Conservation (phyloP, 2,888 invertebrate genomes). For the Osedax frankpressi region DNA sequence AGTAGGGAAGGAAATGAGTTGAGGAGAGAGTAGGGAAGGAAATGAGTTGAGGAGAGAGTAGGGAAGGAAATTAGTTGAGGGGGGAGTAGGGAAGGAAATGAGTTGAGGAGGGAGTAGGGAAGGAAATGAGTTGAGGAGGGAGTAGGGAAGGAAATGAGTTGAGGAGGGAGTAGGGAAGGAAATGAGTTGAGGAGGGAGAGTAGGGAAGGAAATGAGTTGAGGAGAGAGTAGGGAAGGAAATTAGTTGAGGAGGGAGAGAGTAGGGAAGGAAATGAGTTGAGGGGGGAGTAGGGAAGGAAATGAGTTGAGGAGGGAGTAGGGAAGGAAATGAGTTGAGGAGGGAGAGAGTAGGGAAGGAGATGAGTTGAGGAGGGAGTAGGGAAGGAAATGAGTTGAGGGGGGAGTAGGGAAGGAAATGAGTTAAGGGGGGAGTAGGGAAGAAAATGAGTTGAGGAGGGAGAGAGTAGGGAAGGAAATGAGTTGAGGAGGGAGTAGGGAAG, state of each 20-base stretch:
- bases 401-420: no score
- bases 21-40: background rate
- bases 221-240: background rate
- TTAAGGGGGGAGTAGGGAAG: no score
- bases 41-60: background rate
- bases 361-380: no score
- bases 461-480: no score
- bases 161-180: background rate
- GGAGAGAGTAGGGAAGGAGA: no score
- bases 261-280: background rate
- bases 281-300: no score
- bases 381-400: no score
- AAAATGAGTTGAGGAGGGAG: no score
- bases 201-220: background rate
- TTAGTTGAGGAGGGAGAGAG: no score
- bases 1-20: background rate
- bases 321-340: no score
- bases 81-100: background rate
- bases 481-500: no score
- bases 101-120: background rate
- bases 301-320: no score
- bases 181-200: background rate
- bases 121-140: background rate
- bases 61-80: background rate
- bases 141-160: background rate